Percentiles rank a stretch among this genome's conserved stretches.
phyloP scores from a whole-genome alignment of 2,888 invertebrate species.

The Catocala nupta region DNA sequence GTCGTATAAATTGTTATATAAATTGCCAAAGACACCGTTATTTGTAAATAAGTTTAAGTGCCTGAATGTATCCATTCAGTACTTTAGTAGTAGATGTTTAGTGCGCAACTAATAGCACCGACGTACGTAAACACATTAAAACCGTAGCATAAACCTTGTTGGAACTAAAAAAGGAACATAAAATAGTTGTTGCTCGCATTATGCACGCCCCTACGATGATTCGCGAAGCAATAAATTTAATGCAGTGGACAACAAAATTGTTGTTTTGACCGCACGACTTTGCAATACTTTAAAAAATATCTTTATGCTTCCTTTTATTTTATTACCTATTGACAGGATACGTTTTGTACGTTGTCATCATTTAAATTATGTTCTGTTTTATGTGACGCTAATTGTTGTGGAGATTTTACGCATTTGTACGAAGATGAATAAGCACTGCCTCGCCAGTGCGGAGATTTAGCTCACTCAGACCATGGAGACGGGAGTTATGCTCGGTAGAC shows the following conservation, averaged over 20 bases:
- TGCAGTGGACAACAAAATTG: slow-evolving; percentile 85
- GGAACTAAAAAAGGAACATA: slow-evolving; percentile 75
- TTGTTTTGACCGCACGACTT: slow-evolving; percentile 82
- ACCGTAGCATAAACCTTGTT: slow-evolving; percentile 66
- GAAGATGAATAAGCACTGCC: too few relatives aligned
- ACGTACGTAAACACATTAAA: slow-evolving; percentile 60
- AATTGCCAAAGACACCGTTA: too few relatives aligned
- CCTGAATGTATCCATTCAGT: slow-evolving; percentile 19
- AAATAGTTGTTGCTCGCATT: slow-evolving; percentile 80
- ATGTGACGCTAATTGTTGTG: slow-evolving; percentile 54
- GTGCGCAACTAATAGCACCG: slow-evolving; percentile 22
- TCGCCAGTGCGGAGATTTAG: too few relatives aligned
- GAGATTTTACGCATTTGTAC: slow-evolving; percentile 36
- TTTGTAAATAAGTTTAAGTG: slow-evolving; percentile 18
- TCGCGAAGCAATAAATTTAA: slow-evolving; percentile 82
- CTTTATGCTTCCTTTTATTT: slow-evolving; percentile 66
- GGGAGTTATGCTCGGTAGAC: too few relatives aligned
- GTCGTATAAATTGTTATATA: too few relatives aligned
- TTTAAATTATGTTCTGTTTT: slow-evolving; percentile 56
- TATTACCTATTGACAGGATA: slow-evolving; percentile 69
- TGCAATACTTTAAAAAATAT: slow-evolving; percentile 66
- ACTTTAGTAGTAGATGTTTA: slow-evolving; percentile 35
- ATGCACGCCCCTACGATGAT: slow-evolving; percentile 85
- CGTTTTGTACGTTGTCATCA: slow-evolving; percentile 65
- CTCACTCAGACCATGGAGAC: too few relatives aligned